These are phyloP conservation scores for Phania funesta DNA, from an alignment of 2,888 invertebrate genomes.

Conservation along the genomic window DNA sequence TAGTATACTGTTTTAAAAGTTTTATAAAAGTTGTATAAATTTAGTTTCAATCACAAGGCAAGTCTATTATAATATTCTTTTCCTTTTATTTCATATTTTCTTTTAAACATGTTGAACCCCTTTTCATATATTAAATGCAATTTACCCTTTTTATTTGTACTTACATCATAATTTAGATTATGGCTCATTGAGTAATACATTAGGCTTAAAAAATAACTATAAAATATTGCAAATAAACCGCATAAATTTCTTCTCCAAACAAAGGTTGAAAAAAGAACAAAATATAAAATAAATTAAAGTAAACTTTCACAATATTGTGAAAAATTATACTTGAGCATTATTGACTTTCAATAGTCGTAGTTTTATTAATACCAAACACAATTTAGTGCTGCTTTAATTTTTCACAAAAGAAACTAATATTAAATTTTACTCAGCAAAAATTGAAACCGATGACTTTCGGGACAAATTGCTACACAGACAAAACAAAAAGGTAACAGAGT, in stretches of 20 bases:
- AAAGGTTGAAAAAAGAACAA: background rate
- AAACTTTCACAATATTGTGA: constrained; percentile 14
- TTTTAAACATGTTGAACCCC: constrained; percentile 11
- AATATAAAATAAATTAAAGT: background rate
- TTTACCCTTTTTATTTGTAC: constrained; percentile 52
- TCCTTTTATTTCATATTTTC: background rate
- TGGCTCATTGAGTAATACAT: constrained; percentile 63
- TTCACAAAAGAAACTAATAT: constrained; percentile 48
- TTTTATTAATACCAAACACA: constrained; percentile 5
- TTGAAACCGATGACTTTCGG: constrained; percentile 40
- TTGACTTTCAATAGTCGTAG: background rate
- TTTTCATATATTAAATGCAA: constrained; percentile 27
- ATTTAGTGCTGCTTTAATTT: constrained; percentile 35
- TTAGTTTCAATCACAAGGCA: no score
- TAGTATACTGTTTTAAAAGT: no score
- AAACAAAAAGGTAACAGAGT: constrained; percentile 23
- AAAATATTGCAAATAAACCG: constrained; percentile 31
- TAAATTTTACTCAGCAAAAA: constrained; percentile 26
- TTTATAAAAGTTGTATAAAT: no score
- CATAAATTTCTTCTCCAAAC: constrained; percentile 11
- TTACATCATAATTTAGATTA: constrained; percentile 47
- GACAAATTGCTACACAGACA: constrained; percentile 53
- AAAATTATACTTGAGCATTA: background rate
- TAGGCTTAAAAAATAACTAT: constrained; percentile 57
- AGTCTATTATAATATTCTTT: background rate